Evolutionary conservation across 2,888 invertebrate genomes (phyloP).

Genomic region (Heliconius ismenius): DNA sequence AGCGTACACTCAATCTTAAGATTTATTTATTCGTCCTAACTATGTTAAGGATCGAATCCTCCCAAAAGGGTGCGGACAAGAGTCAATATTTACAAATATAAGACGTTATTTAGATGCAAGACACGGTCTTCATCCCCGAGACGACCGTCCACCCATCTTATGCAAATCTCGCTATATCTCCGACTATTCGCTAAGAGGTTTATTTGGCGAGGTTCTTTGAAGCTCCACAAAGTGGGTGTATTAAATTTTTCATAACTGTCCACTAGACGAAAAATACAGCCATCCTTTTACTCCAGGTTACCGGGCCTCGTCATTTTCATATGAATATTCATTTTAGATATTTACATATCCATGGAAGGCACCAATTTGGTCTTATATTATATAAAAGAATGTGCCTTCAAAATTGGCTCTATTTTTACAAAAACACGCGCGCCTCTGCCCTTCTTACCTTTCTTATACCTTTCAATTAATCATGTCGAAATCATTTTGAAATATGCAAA

Average conservation of each 20-base stretch:
- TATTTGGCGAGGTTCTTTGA: slow-evolving; percentile 70
- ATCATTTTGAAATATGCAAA: slow-evolving; percentile 53
- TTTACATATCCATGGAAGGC: slow-evolving; percentile 23
- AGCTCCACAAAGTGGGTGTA: slow-evolving; percentile 65
- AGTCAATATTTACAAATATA: slow-evolving; percentile 81
- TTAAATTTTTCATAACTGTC: slow-evolving; percentile 77
- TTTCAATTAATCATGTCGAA: slow-evolving; percentile 64
- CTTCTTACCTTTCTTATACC: slow-evolving; percentile 64
- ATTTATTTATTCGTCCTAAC: slow-evolving; percentile 56
- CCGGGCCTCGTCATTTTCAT: slow-evolving; percentile 21
- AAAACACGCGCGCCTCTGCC: slow-evolving; percentile 71
- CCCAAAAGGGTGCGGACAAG: slow-evolving; percentile 71
- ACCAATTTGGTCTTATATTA: slow-evolving; percentile 39
- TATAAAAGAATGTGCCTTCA: slow-evolving; percentile 29
- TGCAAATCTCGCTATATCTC: slow-evolving; percentile 74
- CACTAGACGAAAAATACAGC: slow-evolving; percentile 61
- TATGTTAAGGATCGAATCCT: slow-evolving; percentile 64
- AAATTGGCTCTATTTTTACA: slow-evolving; percentile 56
- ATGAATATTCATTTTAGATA: slow-evolving; percentile 33
- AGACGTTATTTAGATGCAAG: slow-evolving; percentile 80
- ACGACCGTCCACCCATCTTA: slow-evolving; percentile 68
- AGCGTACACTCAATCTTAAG: slow-evolving; percentile 1
- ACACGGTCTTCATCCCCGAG: slow-evolving; percentile 71
- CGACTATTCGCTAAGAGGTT: slow-evolving; percentile 73
- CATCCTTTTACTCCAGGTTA: slow-evolving; percentile 46